Base-by-base conservation (phyloP, 2,888 invertebrate species). In the Homarus gammarus region DNA sequence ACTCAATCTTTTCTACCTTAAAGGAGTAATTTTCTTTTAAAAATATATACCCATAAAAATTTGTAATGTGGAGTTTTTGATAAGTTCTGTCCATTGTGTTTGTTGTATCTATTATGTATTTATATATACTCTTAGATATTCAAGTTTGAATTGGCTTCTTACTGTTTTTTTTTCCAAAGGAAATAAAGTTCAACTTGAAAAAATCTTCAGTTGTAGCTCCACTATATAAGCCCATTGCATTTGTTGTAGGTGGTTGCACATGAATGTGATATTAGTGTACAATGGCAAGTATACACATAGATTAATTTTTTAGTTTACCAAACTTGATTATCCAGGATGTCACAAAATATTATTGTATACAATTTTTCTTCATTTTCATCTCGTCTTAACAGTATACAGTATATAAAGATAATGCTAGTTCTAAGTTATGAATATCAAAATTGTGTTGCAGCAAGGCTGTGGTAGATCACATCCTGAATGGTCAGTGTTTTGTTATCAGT, bases 51-150 rank as follows among this genome's bases (percentile, higher is more conserved):
- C 5, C 27, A 8, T 22, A n/a, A 3, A 27, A 8, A 27, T 27
- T 27, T 27, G 1, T 27, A 27, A 8, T 12, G 27, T 64, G 27
- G 1, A 6, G 27, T 27, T 8, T 8, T 6, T 64, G 64, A 6
- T 27, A 10, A n/a, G 27, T 27, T 27, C 0, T 64, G 64, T n/a
- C 8, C 8, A 64, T 64, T 64, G n/a, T n/a, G n/a, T n/a, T n/a
- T n/a, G n/a, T n/a, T n/a, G 64, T 64, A 64, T 64, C 22, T 64
- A 64, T n/a, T 64, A 12, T 64, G n/a, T 64, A 64, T 64, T 27
- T 22, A 27, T 6, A 64, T 56, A 56, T 5, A 56, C 2, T 64
- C 27, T 64, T 64, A 27, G 8, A 64, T 64, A 64, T 10, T 64
- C 27, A 64, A 64, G 64, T n/a, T 22, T 64, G 64, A 64, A 64